Conservation (phyloP, 2,113 vertebrate genomes). For the Lepisosteus osseus region DNA sequence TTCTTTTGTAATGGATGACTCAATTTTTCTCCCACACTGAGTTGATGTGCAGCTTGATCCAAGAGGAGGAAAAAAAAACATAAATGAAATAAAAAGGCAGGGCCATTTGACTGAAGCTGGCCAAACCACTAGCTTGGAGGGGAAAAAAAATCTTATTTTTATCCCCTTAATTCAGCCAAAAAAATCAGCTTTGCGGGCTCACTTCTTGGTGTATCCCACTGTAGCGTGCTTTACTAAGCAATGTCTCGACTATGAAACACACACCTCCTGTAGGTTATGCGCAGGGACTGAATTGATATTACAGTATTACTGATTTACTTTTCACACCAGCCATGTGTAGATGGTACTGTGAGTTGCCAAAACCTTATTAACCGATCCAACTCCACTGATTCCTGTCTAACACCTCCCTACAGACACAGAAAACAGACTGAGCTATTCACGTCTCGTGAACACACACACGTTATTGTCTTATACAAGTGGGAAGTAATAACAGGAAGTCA, state of each 20-base stretch:
- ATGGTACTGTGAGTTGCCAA: constrained; percentile 3
- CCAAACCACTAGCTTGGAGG: constrained; percentile 14
- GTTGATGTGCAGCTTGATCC: constrained; percentile 32
- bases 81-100: constrained; percentile 19
- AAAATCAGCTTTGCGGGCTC: constrained; percentile 11
- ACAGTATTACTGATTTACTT: constrained; percentile 2
- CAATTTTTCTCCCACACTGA: constrained; percentile 41
- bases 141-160: constrained; percentile 18
- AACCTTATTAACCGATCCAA: constrained; percentile 1
- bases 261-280: neutral
- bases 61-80: constrained; percentile 22
- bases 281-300: neutral
- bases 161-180: constrained; percentile 31
- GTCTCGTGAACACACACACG: neutral
- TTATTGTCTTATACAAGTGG: neutral
- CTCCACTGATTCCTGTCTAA: constrained; percentile 6
- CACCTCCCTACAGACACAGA: constrained; percentile 7
- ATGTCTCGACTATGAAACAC: too few relatives aligned
- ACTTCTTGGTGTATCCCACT: constrained; percentile 23
- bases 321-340: constrained; percentile 6
- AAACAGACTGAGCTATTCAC: constrained; percentile 6
- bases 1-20: constrained; percentile 20
- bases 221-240: neutral
- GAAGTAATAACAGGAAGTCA: neutral
- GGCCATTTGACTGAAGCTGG: constrained; percentile 31